phyloP scores from a whole-genome alignment of 1,140 invertebrate genomes.

The Lethocerus indicus region DNA sequence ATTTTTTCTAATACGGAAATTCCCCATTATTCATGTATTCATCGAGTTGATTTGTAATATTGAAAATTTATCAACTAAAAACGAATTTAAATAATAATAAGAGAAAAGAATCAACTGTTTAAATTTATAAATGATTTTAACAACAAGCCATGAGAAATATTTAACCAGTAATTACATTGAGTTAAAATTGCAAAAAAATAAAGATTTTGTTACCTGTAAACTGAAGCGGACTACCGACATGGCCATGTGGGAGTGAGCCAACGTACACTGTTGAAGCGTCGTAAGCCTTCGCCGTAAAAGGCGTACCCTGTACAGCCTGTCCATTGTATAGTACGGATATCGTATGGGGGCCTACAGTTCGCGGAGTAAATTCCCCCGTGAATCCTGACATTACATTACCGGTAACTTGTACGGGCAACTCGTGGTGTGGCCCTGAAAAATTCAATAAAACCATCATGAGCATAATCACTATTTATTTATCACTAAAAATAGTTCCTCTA shows the following conservation, averaged over 20 bases:
- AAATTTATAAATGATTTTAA: no score
- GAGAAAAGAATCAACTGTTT: no score
- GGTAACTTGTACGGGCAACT: constrained; percentile 76
- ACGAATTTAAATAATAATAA: no score
- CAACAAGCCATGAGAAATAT: background rate
- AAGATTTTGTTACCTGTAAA: constrained; percentile 42
- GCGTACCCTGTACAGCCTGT: constrained; percentile 74
- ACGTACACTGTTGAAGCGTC: constrained; percentile 80
- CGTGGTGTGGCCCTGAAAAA: constrained; percentile 40
- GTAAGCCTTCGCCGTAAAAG: constrained; percentile 84
- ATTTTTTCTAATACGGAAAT: background rate
- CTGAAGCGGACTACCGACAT: constrained; percentile 69
- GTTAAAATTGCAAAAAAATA: background rate
- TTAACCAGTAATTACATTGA: background rate
- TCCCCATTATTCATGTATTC: no score
- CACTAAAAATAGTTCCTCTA: no score
- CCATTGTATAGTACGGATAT: constrained; percentile 84
- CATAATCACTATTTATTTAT: no score
- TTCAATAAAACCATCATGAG: constrained; percentile 8
- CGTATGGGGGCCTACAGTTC: constrained; percentile 74
- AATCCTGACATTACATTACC: constrained; percentile 72
- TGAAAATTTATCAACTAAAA: no score
- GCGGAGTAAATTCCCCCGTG: constrained; percentile 79
- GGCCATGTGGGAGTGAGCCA: constrained; percentile 60
- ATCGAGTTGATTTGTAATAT: background rate